These are phyloP conservation scores for Nanger granti DNA, from an alignment of 2,113 vertebrate species.

Conservation along the genomic window DNA sequence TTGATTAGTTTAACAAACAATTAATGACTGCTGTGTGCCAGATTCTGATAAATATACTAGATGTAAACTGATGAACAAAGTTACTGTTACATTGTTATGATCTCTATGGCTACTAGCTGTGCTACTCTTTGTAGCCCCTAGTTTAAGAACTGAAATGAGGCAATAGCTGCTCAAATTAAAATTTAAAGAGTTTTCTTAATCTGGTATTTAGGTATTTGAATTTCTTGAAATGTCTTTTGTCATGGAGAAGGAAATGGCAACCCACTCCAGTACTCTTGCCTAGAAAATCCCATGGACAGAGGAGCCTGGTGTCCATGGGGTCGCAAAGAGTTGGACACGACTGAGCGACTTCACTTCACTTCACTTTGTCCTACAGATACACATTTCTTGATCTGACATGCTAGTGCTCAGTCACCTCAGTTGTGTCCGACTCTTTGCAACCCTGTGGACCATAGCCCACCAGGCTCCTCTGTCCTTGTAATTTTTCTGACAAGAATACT, in stretches of 20 bases:
- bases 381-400: neutral
- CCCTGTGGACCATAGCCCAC: neutral
- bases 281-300: no score
- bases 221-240: slow-evolving; percentile 1
- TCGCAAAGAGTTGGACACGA: no score
- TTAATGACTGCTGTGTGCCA: neutral
- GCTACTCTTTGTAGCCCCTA: neutral
- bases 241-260: neutral
- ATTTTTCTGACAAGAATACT: neutral
- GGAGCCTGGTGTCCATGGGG: no score
- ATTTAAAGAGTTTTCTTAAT: neutral
- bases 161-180: neutral
- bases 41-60: neutral
- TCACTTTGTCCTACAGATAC: neutral
- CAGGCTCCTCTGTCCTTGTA: neutral
- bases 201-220: neutral
- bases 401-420: neutral
- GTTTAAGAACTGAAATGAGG: slow-evolving; percentile 14
- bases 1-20: slow-evolving; percentile 15
- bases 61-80: neutral
- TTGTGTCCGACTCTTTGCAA: neutral
- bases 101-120: neutral
- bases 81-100: neutral
- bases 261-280: no score
- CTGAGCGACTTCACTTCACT: no score